Percentiles rank a stretch among this genome's conserved stretches.
These are phyloP conservation scores for Nomada fucata DNA, from an alignment of 2,888 invertebrate genomes.

Conservation along the genomic window DNA sequence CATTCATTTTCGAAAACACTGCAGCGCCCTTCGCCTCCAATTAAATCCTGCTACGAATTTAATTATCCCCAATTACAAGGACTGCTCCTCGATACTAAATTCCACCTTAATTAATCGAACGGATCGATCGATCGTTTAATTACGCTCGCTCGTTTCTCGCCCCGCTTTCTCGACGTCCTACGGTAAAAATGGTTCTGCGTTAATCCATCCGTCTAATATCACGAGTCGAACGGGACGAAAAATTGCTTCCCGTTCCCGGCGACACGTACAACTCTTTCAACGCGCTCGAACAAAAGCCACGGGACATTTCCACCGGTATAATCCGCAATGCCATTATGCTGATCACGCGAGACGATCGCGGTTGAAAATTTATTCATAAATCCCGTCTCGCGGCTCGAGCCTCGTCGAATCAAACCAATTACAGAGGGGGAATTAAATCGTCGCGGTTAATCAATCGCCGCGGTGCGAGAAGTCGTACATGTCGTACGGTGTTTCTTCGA, in stretches of 20 bases:
- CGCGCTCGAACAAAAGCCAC: conserved; percentile 3
- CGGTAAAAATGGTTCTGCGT: too few relatives aligned
- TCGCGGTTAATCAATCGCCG: conserved; percentile 7
- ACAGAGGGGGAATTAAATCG: conserved; percentile 21
- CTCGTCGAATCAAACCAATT: conserved; percentile 36
- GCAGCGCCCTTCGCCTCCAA: not conserved
- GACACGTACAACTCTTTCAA: too few relatives aligned
- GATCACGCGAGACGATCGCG: conserved; percentile 3
- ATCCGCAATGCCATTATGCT: not conserved
- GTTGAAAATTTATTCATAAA: conserved; percentile 50
- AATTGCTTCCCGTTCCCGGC: too few relatives aligned
- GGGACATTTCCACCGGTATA: not conserved
- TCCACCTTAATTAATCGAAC: not conserved
- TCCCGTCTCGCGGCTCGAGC: conserved; percentile 21
- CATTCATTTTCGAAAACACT: not conserved
- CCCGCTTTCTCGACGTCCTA: not conserved
- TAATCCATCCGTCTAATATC: too few relatives aligned
- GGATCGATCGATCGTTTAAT: conserved; percentile 9
- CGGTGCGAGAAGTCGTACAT: not conserved
- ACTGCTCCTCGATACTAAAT: not conserved
- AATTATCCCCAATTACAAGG: not conserved
- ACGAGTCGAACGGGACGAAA: too few relatives aligned
- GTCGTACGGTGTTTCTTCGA: not conserved
- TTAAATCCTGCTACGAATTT: not conserved
- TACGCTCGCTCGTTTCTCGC: not conserved